Evolutionary conservation across 2,113 vertebrate genomes (phyloP).

Genomic region (Conger conger): DNA sequence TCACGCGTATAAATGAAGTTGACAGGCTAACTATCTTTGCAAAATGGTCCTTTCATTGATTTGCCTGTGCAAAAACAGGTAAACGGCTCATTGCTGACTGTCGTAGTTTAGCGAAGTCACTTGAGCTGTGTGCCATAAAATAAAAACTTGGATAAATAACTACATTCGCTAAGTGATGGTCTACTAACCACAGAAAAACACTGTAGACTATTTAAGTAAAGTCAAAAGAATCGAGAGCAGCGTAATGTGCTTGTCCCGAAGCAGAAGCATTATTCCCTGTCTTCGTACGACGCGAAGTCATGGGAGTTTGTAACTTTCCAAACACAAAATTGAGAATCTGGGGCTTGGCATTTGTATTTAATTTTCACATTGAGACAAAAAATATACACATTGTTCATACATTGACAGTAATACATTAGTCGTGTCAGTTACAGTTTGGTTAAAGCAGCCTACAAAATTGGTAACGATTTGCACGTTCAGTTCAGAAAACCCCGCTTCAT

Average conservation of each 20-base stretch:
- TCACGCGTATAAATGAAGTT: neutral
- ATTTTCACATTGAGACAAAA: neutral
- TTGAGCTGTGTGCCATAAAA: too few relatives aligned
- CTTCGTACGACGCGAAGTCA: neutral
- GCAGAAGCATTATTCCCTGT: neutral
- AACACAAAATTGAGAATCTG: neutral
- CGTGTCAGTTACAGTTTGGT: too few relatives aligned
- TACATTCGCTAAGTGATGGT: too few relatives aligned
- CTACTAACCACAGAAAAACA: too few relatives aligned
- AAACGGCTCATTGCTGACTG: neutral
- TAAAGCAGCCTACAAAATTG: too few relatives aligned
- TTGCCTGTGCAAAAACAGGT: neutral
- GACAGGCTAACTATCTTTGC: neutral
- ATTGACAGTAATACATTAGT: too few relatives aligned
- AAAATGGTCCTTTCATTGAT: neutral
- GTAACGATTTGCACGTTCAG: too few relatives aligned
- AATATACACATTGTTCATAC: too few relatives aligned
- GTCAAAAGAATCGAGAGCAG: neutral
- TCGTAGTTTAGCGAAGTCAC: neutral
- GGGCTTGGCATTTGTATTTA: neutral
- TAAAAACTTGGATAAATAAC: too few relatives aligned
- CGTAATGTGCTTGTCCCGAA: neutral
- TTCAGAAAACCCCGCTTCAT: too few relatives aligned
- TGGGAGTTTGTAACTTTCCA: neutral
- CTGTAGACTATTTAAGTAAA: neutral